Base-by-base conservation (phyloP, 2,888 invertebrate species). In the Brenthis daphne region DNA sequence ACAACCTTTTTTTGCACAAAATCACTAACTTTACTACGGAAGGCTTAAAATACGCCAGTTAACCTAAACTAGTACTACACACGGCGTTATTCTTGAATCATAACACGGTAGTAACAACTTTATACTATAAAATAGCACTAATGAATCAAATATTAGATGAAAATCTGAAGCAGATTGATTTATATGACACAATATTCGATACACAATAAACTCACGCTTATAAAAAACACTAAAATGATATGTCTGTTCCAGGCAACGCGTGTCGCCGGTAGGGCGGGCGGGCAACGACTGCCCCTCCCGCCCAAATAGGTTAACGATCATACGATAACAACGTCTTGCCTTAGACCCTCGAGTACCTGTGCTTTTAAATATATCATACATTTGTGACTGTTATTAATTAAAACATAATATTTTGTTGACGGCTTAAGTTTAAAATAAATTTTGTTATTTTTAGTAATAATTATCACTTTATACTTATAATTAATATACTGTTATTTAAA, bases 281-380 rank as follows among this genome's bases (percentile, higher is more conserved):
- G 87, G 88, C 88, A 88, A 85, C 89, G 87, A 89, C 89, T 89
- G 71, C 74, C 77, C 79, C 76, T 75, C 75, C 73, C 72, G 68
- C 68, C 68, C 57, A 64, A 65, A 71, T 86, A 84, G 88, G 88
- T 84, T 89, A 90, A 89, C 89, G 89, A 89, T 89, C 88, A 87
- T 83, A 64, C 72, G 73, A 73, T 73, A 73, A 73, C 63, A 66
- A 63, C 65, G 48, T 65, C 68, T 68, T 51, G 53, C 33, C 20
- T 53, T 20, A 33, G 16, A 33, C 63, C 33, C 51, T 53, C n/a
- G n/a, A 16, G 51, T 63, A 63, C 63, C 63, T 63, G 63, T 63
- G 37, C 53, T 63, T 63, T 61, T 63, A 51, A 60, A 53, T 63
- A 53, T 63, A 51, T 63, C 16, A 16, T 53, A 16, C 11, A 5